Evolutionary conservation across 2,888 invertebrate genomes (phyloP), one percentile per base, ranked within the genome.

Genomic region (Elysia crispata): DNA sequence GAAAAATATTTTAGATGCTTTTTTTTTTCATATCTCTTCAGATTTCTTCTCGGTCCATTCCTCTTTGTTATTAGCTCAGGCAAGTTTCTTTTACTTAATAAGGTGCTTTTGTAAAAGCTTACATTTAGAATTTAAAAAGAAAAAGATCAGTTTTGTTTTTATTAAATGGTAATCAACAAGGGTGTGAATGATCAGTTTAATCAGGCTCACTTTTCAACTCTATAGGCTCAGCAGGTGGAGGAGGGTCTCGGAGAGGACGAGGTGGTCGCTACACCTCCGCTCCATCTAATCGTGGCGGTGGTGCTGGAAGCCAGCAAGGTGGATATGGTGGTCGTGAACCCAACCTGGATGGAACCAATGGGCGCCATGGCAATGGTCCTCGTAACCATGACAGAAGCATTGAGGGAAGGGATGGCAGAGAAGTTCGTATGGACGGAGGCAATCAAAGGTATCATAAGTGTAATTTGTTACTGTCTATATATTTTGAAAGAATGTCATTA

Each of bases 181-280:
- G 11, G 41, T 41, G 5, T 41, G 41, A 41, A n/a, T n/a, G n/a
- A n/a, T n/a, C n/a, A n/a, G n/a, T n/a, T n/a, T n/a, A n/a, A n/a
- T n/a, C n/a, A n/a, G n/a, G n/a, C n/a, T 41, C 11, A 6, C 41
- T 41, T 3, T 41, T 41, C 11, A 41, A 3, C 11, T 41, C 41
- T 11, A 41, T 11, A 41, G 41, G 41, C 41, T 41, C 41, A 41
- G 41, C 41, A 41, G 41, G 41, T 49, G 20, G 25, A 80, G 80
- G 80, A 6, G 79, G 83, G 15, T 69, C 81, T 23, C 82, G 84
- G 15, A 81, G 83, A n/a, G 72, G 82, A 11, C 69, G 82, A 73
- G 85, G 86, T 64, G 83, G 87, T 23, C 86, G 85, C 74, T 86
- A 85, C 75, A 86, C 86, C 11, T 87, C 88, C 13, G 87, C 88